Percentiles rank a stretch among this genome's conserved stretches.
Evolutionary conservation across 1,140 invertebrate genomes (phyloP).

Genomic region (Sesamia nonagrioides): DNA sequence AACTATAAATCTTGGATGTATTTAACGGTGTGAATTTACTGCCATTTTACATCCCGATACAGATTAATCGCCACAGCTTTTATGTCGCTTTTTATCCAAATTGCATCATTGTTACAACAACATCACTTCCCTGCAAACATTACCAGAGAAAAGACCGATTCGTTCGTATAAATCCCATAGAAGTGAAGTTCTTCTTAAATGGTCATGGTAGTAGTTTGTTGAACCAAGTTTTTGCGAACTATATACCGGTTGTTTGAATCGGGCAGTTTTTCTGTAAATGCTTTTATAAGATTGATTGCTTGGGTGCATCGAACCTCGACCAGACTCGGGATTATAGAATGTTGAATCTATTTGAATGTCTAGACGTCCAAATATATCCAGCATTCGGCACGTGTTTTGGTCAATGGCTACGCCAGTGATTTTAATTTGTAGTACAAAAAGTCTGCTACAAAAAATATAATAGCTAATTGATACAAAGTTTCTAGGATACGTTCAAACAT

Average conservation of each 20-base stretch:
- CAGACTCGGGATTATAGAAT: conserved; percentile 17
- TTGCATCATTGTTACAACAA: conserved; percentile 47
- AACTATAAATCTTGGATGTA: conserved; percentile 2
- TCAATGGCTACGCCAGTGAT: background rate
- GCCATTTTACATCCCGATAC: conserved; percentile 28
- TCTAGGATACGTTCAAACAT: background rate
- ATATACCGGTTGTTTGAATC: conserved; percentile 66
- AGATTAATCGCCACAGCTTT: conserved; percentile 35
- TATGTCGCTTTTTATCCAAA: conserved; percentile 38
- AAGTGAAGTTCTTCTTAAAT: conserved; percentile 9
- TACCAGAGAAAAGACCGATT: background rate
- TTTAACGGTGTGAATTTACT: conserved; percentile 44
- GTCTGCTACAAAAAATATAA: background rate
- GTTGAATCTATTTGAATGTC: background rate
- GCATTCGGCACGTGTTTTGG: no score
- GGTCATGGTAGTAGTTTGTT: conserved; percentile 64
- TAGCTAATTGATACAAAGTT: background rate
- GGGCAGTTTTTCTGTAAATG: conserved; percentile 55
- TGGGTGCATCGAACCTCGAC: conserved; percentile 64
- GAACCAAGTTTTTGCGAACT: conserved; percentile 75
- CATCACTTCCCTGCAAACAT: conserved; percentile 13
- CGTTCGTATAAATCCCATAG: background rate
- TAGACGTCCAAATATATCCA: no score
- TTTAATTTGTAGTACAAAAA: background rate
- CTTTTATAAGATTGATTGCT: conserved; percentile 55